Evolutionary conservation across 2,888 invertebrate genomes (phyloP).

Genomic region (Carcina quercana): DNA sequence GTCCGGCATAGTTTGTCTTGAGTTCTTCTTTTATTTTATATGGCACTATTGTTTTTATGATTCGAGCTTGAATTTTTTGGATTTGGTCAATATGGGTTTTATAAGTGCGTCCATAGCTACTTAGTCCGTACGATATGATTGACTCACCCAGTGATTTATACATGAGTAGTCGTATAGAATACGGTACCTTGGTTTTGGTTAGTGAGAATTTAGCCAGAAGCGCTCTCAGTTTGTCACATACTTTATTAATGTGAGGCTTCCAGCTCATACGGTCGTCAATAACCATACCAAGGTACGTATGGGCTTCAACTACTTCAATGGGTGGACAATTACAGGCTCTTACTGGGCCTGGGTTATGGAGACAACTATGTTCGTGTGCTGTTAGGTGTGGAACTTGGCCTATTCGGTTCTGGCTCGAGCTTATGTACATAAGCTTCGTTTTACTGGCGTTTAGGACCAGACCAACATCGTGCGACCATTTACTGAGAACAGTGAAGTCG

Average conservation of each 20-base stretch:
- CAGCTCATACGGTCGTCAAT: conserved; percentile 1
- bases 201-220: conserved; percentile 1
- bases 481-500: conserved; percentile 9
- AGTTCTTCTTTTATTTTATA: conserved; percentile 3
- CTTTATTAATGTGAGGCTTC: background rate
- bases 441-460: conserved; percentile 15
- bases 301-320: background rate
- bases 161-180: background rate
- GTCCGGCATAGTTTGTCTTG: no score
- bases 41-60: conserved; percentile 2
- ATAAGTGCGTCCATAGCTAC: conserved; percentile 4
- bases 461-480: conserved; percentile 17
- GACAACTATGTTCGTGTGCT: conserved; percentile 6
- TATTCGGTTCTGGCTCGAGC: conserved; percentile 4
- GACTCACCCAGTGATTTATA: conserved; percentile 3
- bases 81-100: conserved; percentile 1
- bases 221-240: conserved; percentile 3
- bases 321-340: background rate
- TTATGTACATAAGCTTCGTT: conserved; percentile 11
- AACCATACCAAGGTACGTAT: background rate
- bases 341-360: conserved; percentile 1
- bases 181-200: conserved; percentile 3
- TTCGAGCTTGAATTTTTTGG: background rate
- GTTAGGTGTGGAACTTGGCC: background rate
- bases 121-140: conserved; percentile 2